phyloP scores from a whole-genome alignment of 2,888 invertebrate genomes.

The Coelinius sp. region DNA sequence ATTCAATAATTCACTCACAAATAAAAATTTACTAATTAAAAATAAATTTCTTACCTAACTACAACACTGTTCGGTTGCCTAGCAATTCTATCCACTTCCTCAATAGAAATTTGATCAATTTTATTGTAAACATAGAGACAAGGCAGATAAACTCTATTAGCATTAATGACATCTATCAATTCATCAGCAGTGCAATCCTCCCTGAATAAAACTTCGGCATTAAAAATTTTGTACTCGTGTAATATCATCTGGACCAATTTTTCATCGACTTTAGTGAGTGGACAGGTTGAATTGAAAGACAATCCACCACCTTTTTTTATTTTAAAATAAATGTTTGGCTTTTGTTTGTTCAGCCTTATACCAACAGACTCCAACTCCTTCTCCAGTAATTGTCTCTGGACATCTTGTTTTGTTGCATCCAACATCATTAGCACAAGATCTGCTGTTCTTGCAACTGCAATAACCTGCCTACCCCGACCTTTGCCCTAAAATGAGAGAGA shows the following conservation, averaged over 20 bases:
- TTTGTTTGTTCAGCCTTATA: conserved; percentile 93
- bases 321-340: conserved; percentile 99
- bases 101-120: conserved; percentile 99
- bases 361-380: conserved; percentile 97
- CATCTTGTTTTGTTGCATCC: conserved; percentile 98
- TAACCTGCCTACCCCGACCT: conserved; percentile 93
- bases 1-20: neutral
- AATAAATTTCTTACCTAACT: conserved; percentile 79
- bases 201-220: conserved; percentile 93
- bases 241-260: conserved; percentile 98
- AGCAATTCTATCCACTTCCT: conserved; percentile 97
- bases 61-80: conserved; percentile 90
- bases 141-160: conserved; percentile 92
- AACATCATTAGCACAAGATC: conserved; percentile 99
- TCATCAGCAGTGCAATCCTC: conserved; percentile 97
- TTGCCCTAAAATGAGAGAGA: conserved; percentile 75
- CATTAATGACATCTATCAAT: conserved; percentile 97
- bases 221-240: conserved; percentile 98
- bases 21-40: neutral
- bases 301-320: conserved; percentile 96
- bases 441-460: conserved; percentile 98
- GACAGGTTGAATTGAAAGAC: conserved; percentile 96
- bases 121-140: conserved; percentile 99
- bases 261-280: conserved; percentile 93
- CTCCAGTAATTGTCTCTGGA: conserved; percentile 92